Conservation (phyloP, 2,797 vertebrate species). For the Arrhamphus sclerolepis region DNA sequence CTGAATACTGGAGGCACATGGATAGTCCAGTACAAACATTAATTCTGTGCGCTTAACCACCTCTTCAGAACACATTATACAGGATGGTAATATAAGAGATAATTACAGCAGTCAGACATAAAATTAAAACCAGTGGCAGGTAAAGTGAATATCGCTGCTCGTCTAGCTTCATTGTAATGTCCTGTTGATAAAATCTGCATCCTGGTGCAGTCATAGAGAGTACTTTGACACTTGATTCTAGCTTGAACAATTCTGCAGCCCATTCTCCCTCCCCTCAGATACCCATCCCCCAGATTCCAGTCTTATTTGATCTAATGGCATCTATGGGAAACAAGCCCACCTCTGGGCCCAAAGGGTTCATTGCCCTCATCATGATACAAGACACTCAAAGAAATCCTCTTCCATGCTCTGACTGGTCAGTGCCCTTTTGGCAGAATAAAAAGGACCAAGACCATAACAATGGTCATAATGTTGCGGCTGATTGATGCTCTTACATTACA, state of each 20-base stretch:
- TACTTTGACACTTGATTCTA: too few species aligned
- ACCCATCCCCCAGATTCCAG: too few species aligned
- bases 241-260: too few species aligned
- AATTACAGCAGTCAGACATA: not conserved
- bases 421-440: not conserved
- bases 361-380: too few species aligned
- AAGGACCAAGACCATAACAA: not conserved
- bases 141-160: too few species aligned
- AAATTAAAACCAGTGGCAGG: too few species aligned
- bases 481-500: constrained; percentile 1
- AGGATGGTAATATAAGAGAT: constrained; percentile 15
- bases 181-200: too few species aligned
- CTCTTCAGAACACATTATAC: constrained; percentile 4
- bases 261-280: too few species aligned
- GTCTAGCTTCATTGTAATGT: too few species aligned
- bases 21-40: constrained; percentile 4
- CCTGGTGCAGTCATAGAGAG: too few species aligned
- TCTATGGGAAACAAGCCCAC: not conserved
- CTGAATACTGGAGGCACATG: constrained; percentile 14
- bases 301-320: not conserved
- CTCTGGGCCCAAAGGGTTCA: not conserved
- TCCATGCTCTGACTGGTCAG: not conserved
- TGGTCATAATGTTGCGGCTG: not conserved
- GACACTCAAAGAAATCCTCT: not conserved
- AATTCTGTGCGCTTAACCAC: constrained; percentile 1